These are phyloP conservation scores for Mellilla xanthometata DNA, from an alignment of 2,888 invertebrate species.

Conservation along the genomic window DNA sequence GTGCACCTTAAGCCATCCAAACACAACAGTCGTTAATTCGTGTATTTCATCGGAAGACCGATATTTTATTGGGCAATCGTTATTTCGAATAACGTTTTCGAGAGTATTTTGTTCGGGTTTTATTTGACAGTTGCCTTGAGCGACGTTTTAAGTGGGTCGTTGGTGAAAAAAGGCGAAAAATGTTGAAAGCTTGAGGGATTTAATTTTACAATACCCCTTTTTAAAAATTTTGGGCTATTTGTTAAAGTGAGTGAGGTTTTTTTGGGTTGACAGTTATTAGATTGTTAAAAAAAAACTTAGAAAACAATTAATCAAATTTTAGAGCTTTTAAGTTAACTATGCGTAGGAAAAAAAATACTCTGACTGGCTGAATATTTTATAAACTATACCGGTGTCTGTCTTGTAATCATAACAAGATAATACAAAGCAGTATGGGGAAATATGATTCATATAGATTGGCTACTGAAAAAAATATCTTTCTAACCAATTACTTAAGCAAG, in stretches of 20 bases:
- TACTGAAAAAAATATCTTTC: no score
- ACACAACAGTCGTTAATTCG: conserved; percentile 10
- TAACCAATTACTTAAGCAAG: no score
- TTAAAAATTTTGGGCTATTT: not conserved
- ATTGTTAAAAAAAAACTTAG: no score
- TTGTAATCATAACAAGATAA: no score
- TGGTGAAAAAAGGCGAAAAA: conserved; percentile 5
- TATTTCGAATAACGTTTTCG: conserved; percentile 17
- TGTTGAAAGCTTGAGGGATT: conserved; percentile 1
- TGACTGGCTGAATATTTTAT: no score
- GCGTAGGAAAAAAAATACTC: no score
- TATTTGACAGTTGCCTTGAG: conserved; percentile 20
- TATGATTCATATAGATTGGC: no score
- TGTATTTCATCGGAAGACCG: conserved; percentile 13
- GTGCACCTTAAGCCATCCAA: conserved; percentile 1
- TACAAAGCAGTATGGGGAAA: no score
- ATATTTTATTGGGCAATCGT: conserved; percentile 18
- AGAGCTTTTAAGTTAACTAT: no score
- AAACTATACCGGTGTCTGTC: no score
- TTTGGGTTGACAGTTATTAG: no score
- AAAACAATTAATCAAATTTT: no score
- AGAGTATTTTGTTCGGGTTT: conserved; percentile 14
- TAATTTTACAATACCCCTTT: not conserved
- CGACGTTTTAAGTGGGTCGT: conserved; percentile 10
- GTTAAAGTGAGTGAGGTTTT: not conserved